A percentile compares a stretch with the other conserved stretches of the same genome.
phyloP scores from a whole-genome alignment of 1,140 invertebrate genomes.

The Euwallacea similis region DNA sequence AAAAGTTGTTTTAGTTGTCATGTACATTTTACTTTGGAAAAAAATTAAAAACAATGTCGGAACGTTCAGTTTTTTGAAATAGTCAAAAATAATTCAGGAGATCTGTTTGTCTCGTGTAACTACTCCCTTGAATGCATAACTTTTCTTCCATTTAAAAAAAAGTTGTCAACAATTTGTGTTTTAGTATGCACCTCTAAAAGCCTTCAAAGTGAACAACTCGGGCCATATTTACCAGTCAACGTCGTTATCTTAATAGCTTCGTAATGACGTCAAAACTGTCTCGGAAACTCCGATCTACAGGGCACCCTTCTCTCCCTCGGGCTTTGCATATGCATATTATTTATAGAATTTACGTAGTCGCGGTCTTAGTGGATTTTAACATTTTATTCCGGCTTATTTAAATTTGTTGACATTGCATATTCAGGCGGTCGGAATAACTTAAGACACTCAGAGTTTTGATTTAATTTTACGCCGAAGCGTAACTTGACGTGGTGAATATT shows the following conservation, averaged over 20 bases:
- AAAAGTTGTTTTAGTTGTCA: too few species aligned
- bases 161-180: too few species aligned
- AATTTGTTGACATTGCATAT: slow-evolving; percentile 20
- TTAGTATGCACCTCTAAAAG: too few species aligned
- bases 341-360: slow-evolving; percentile 24
- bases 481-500: slow-evolving; percentile 1
- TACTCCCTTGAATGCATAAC: too few species aligned
- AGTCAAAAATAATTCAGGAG: too few species aligned
- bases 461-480: slow-evolving; percentile 1
- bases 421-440: not conserved
- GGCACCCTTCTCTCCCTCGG: not conserved
- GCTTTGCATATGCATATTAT: slow-evolving; percentile 20
- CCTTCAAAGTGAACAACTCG: too few species aligned
- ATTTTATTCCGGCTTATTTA: slow-evolving; percentile 20
- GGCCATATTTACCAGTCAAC: slow-evolving; percentile 1
- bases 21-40: too few species aligned
- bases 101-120: too few species aligned
- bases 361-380: slow-evolving; percentile 4
- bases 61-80: too few species aligned
- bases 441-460: slow-evolving; percentile 6
- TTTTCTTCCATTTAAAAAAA: too few species aligned
- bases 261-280: not conserved
- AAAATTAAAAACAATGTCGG: too few species aligned
- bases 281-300: not conserved
- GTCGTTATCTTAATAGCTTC: not conserved